Evolutionary conservation across 53 echinoderm and acorn worm genomes (phyloP), one percentile per base, ranked within the genome.

Genomic region (Zoroaster sp.): DNA sequence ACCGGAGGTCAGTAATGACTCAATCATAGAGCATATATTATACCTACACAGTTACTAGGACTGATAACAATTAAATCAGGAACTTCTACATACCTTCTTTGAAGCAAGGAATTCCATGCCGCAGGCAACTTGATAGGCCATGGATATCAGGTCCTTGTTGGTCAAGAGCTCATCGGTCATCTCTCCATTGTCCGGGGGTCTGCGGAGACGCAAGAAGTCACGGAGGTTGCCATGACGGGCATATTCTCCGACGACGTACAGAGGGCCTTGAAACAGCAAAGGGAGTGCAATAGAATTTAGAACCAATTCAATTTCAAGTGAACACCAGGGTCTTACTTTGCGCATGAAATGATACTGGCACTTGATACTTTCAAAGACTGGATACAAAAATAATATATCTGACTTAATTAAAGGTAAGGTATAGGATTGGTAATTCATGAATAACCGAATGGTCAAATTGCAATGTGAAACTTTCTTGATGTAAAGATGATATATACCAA

Each of bases 71-170:
- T n/a, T n/a, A n/a, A n/a, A n/a, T n/a, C n/a, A n/a, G n/a, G 65
- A 66, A 65, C 54, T 5, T 4, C 77, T 12, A 87, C 75, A 35
- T 66, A 96, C 97, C 97, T 91, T 97, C 40, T 97, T 97, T 1
- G 94, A 96, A 14, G 99, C 96, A 1, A 99, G 88, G 88, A 99
- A 99, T 41, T 93, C 96, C 99, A 99, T 99, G 17, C 99, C 99
- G 30, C 96, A 89, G 21, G 94, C 93, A 32, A 99, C 94, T 77
- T 99, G 99, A 74, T 94, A 99, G 40, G 99, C 92, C 92, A 94
- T 94, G 42, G 99, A 99, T 55, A 99, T 90, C 12, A 99, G 90
- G 34, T 99, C 96, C 63, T 96, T 99, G 75, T 99, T 99, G 42
- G 94, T 91, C 75, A 99, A 42, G 4, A 90, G 87, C 35, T 93